Conservation (phyloP, 2,888 invertebrate species). For the Erannis defoliaria region DNA sequence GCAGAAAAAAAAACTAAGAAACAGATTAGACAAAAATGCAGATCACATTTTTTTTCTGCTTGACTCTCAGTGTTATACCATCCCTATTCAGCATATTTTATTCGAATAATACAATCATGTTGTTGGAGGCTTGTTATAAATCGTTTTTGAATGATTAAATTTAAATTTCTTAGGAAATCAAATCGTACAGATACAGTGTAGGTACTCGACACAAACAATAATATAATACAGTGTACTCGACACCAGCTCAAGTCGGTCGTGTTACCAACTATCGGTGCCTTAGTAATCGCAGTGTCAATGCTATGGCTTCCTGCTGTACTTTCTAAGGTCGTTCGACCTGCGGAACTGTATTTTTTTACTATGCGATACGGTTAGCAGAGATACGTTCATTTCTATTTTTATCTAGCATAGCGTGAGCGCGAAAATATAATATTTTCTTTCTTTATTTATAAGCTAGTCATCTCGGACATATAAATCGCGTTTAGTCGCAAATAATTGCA, state of each 20-base stretch:
- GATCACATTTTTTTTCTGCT: too few relatives aligned
- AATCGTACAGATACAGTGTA: neutral
- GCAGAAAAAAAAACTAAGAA: too few relatives aligned
- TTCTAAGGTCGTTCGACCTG: constrained; percentile 48
- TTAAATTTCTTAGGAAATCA: neutral
- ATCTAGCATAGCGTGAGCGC: neutral
- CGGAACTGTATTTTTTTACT: constrained; percentile 14
- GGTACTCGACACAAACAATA: constrained; percentile 1
- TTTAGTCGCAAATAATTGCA: too few relatives aligned
- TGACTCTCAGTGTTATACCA: too few relatives aligned
- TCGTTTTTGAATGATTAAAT: too few relatives aligned
- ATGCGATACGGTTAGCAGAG: neutral
- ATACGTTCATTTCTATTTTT: constrained; percentile 4
- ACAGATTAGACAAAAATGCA: too few relatives aligned
- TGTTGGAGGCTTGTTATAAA: too few relatives aligned
- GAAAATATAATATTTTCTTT: too few relatives aligned
- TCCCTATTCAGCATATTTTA: too few relatives aligned
- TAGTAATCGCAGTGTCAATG: constrained; percentile 48
- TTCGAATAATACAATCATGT: too few relatives aligned
- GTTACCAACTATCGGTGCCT: constrained; percentile 49
- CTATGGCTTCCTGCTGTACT: constrained; percentile 55
- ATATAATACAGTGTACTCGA: constrained; percentile 24
- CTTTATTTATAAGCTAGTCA: too few relatives aligned
- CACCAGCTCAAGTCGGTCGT: constrained; percentile 29
- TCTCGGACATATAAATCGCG: too few relatives aligned